Percentiles rank a stretch among this genome's conserved stretches.
phyloP scores from a whole-genome alignment of 1,140 invertebrate genomes.

The Trichonephila clavipes region DNA sequence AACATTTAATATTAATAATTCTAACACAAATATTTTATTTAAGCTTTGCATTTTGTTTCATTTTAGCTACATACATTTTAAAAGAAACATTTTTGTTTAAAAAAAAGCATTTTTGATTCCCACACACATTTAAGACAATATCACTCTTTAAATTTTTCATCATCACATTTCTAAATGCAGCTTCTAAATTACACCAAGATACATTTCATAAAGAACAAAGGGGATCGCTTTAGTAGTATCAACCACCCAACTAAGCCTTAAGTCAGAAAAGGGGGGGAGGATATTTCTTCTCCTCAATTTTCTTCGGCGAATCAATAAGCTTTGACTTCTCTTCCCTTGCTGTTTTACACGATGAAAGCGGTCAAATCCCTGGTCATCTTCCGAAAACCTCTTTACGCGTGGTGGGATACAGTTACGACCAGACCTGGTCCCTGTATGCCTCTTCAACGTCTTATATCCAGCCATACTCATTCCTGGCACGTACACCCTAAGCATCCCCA shows the following conservation, averaged over 20 bases:
- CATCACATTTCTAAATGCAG: neutral
- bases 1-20: too few relatives aligned
- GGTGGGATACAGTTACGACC: constrained; percentile 5
- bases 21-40: too few relatives aligned
- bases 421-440: neutral
- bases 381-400: constrained; percentile 31
- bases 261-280: neutral
- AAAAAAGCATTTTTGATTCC: too few relatives aligned
- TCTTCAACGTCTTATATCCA: neutral
- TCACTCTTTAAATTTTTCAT: neutral
- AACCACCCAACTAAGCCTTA: neutral
- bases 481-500: neutral
- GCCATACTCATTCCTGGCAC: constrained; percentile 25
- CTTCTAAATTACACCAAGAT: neutral
- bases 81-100: too few relatives aligned
- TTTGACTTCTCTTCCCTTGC: neutral
- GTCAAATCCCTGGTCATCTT: constrained; percentile 33
- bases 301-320: constrained; percentile 14
- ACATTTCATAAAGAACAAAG: neutral
- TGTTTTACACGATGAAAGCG: neutral
- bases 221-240: neutral
- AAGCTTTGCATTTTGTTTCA: too few relatives aligned
- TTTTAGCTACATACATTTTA: too few relatives aligned
- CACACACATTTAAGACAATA: too few relatives aligned
- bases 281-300: neutral